These are phyloP conservation scores for Helicorthomorpha holstii DNA, from an alignment of 1,140 invertebrate species.

Conservation along the genomic window DNA sequence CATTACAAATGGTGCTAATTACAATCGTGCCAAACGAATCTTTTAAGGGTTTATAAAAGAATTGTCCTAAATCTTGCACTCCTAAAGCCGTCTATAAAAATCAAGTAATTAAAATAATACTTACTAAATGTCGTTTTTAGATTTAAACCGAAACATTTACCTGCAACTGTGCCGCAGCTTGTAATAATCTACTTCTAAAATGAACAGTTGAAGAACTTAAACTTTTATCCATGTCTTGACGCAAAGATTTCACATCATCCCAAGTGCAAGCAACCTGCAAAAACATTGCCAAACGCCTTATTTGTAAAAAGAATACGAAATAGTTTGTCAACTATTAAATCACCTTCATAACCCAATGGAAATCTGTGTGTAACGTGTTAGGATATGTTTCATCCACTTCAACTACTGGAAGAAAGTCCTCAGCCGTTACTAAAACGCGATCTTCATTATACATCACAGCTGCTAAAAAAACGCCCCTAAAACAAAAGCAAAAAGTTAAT, in stretches of 20 bases:
- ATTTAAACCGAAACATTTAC: slow-evolving; percentile 25
- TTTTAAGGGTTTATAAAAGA: slow-evolving; percentile 74
- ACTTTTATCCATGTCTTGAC: slow-evolving; percentile 83
- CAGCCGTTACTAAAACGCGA: slow-evolving; percentile 83
- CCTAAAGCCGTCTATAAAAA: slow-evolving; percentile 57
- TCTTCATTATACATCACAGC: slow-evolving; percentile 87
- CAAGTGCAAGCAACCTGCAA: slow-evolving; percentile 69
- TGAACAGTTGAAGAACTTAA: slow-evolving; percentile 68
- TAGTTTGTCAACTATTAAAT: too few relatives aligned
- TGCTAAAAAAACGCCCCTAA: slow-evolving; percentile 76
- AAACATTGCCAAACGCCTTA: too few relatives aligned
- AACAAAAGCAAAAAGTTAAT: slow-evolving; percentile 11
- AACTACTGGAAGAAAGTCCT: slow-evolving; percentile 88
- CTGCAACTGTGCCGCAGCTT: slow-evolving; percentile 87
- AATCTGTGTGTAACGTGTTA: slow-evolving; percentile 73
- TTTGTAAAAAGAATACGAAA: too few relatives aligned
- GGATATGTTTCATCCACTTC: slow-evolving; percentile 93
- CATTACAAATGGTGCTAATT: slow-evolving; percentile 63
- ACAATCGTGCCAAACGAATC: slow-evolving; percentile 81
- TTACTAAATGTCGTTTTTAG: background rate
- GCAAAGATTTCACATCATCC: slow-evolving; percentile 81
- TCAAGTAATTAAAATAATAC: slow-evolving; percentile 5
- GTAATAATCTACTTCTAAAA: slow-evolving; percentile 76
- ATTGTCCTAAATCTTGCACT: slow-evolving; percentile 75
- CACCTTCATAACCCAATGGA: slow-evolving; percentile 96